Base-by-base conservation (phyloP, 1,140 invertebrate genomes). In the Akabosia matsudoensis region DNA sequence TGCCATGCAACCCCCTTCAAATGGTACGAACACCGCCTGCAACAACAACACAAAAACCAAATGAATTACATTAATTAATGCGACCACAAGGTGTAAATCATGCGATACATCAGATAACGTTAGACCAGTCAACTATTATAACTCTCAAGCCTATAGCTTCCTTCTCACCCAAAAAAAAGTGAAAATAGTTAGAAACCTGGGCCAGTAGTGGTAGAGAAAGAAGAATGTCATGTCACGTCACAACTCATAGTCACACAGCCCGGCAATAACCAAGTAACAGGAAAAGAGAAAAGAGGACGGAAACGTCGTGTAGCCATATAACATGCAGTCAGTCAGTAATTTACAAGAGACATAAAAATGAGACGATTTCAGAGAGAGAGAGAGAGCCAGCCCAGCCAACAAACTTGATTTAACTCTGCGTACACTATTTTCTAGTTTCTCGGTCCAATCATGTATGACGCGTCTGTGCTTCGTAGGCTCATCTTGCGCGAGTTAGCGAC, bases 1-100 rank as follows among this genome's bases (percentile, higher is more conserved):
- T 33, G 76, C 79, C 70, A 71, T 74, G 34, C 75, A 54, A 52
- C 73, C 79, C 64, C 61, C 61, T 67, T 67, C 61, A 30, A 67
- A 67, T 67, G 61, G 61, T 30, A 67, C 61, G 26, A 31, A 67
- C 28, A 67, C 61, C 61, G 61, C 61, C 61, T 67, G 28, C 10
- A 31, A 61, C 13, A 2, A 67, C 31, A 67, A 28, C 1, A 61
- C 13, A 2, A 67, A 30, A 67, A 28, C 1, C 61, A 67, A 45
- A 67, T 67, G 31, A 67, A 67, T 67, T 67, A 67, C 61, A 67
- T 67, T 67, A 67, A 67, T 67, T 67, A 67, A 67, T 30, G 7
- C 7, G 3, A 56, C 54, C 10, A 22, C 24, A 24, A 56, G 54
- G 54, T 56, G 54, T 22, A 56, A 56, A 56, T 24, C 54, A 10